Base-by-base conservation (phyloP, 2,113 vertebrate genomes). In the Patagioenas fasciata region DNA sequence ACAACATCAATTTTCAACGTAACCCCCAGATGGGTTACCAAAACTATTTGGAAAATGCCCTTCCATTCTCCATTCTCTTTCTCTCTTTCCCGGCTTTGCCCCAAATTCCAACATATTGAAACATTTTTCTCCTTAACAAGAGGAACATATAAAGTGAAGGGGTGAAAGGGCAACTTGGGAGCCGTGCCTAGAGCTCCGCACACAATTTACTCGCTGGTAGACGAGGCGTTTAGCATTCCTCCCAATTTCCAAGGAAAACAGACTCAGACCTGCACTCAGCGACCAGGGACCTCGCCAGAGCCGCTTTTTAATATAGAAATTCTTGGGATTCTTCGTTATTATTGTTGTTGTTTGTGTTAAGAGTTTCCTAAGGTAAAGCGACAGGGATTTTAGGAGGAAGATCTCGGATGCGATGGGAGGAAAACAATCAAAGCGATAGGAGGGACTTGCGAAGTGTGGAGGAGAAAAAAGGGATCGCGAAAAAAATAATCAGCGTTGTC, bases 101-200 rank as follows among this genome's bases (percentile, higher is more conserved):
- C 97, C 96, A 86, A 88, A 97, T 97, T 95, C 97, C 95, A 97
- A 99, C 99, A 99, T 99, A 99, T 99, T 99, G 99, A 99, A 99
- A 98, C 99, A 99, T 99, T 99, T 99, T 99, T 98, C 98, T 98
- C 98, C 99, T 99, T 99, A 99, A 99, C 99, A 99, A 99, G 98
- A 99, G 98, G 98, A 98, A 98, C 98, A 98, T 97, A 98, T 98
- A 99, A 98, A 98, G 98, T 98, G 98, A 96, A 74, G 98, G 96
- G 99, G 99, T 99, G 99, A 99, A 99, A 99, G 99, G 99, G 98
- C 99, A 99, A 97, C 96, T 94, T 87, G 98, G 98, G 99, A 99
- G 98, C 98, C 98, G 97, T 98, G 99, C 98, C 98, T 99, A 97
- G 97, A 98, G 98, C 98, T 97, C 97, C 97, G 91, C 79, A 94